Base-by-base conservation (phyloP, 2,113 vertebrate species). In the Apaloderma vittatum region DNA sequence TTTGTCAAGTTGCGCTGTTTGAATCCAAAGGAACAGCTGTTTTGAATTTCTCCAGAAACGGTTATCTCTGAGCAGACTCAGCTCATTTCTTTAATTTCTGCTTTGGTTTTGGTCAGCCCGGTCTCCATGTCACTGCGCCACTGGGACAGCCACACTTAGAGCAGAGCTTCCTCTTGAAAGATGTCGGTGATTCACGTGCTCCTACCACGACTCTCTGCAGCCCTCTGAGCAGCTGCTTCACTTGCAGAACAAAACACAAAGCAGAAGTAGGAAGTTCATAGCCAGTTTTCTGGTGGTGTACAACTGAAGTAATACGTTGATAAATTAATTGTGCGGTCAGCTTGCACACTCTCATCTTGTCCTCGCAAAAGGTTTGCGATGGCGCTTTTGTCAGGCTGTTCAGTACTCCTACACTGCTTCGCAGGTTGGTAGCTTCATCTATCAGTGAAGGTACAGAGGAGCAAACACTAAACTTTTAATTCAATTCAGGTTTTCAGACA, bases 201-300 rank as follows among this genome's bases (percentile, higher is more conserved):
- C 43, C 54, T 75, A 72, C 57, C 68, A 57, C 4, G 7, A 57
- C 73, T 76, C 65, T 48, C 59, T 67, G 52, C 57, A 86, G 67
- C 63, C 37, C 34, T 94, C 65, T 23, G 14, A 65, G 68, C 49
- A 57, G 29, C 43, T 24, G 29, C 19, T 86, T 90, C 70, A 49
- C 46, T 67, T 83, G 77, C 48, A 86, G 83, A 89, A 68, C 37
- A 90, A 94, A 90, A 59, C 17, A 14, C 83, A 89, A 72, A 79
- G 20, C 67, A 94, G 65, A 92, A 97, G 48, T 27, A 88, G 67
- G 89, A 96, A 96, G 77, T 78, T 90, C 80, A 86, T 27, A 54
- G 24, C 20, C 77, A 68, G 83, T 34, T 79, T 86, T 24, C 62
- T 88, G 22, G 49, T 88, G 54, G 22, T 40, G 16, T 63, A 66